Percentiles rank a stretch among this genome's conserved stretches.
These are phyloP conservation scores for Drosophila sp. DNA, from an alignment of 1,140 invertebrate genomes.

Conservation along the genomic window DNA sequence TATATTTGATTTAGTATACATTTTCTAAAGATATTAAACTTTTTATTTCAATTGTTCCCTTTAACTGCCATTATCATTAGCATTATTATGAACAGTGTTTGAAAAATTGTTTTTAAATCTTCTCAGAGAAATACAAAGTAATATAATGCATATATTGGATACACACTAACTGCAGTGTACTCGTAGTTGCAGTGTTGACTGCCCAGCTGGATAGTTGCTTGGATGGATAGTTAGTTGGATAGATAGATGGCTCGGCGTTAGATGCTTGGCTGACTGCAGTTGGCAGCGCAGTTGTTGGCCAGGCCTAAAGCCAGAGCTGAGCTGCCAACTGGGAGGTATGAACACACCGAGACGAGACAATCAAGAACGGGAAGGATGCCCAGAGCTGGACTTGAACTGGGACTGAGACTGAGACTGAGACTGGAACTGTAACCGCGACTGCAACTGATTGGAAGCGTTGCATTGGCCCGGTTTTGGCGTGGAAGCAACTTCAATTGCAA, in stretches of 20 bases:
- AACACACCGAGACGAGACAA: conserved; percentile 49
- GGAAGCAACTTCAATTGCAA: conserved; percentile 53
- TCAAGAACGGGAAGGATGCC: conserved; percentile 58
- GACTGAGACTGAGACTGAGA: background rate
- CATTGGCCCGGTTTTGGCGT: conserved; percentile 59
- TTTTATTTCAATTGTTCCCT: too few species aligned
- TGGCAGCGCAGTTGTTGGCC: conserved; percentile 48
- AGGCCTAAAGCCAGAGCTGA: conserved; percentile 23
- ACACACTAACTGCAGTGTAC: conserved; percentile 12
- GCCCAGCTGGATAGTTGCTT: conserved; percentile 39
- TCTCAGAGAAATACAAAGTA: too few species aligned
- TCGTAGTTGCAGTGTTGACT: conserved; percentile 4
- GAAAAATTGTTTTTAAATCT: too few species aligned
- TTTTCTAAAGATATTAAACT: too few species aligned
- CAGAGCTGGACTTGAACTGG: conserved; percentile 47
- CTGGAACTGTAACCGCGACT: background rate
- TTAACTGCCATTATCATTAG: too few species aligned
- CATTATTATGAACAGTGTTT: too few species aligned
- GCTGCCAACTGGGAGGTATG: conserved; percentile 59
- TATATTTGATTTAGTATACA: too few species aligned
- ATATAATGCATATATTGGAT: too few species aligned
- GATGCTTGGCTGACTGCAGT: conserved; percentile 71
- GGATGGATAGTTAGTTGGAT: conserved; percentile 49
- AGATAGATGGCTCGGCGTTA: conserved; percentile 53
- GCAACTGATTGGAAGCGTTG: conserved; percentile 25